Conservation (phyloP, 2,888 invertebrate species). For the Heliconius cydno region DNA sequence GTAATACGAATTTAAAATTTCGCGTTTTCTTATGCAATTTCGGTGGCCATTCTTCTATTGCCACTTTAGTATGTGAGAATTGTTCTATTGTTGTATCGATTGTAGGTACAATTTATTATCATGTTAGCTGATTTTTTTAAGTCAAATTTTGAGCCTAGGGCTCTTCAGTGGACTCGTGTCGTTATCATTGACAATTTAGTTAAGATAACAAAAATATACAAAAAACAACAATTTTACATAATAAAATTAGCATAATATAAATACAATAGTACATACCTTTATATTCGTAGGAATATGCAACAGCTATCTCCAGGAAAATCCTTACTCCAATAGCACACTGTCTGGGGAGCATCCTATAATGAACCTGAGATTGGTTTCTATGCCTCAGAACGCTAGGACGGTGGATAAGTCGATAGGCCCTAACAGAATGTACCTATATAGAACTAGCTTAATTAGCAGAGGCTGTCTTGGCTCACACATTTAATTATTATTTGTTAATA, state of each 20-base stretch:
- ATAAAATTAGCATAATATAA: not conserved
- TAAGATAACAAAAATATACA: too few relatives aligned
- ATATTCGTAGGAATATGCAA: not conserved
- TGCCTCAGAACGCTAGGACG: constrained; percentile 30
- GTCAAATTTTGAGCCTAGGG: too few relatives aligned
- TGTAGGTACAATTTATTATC: not conserved
- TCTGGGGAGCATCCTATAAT: constrained; percentile 31
- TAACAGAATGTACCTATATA: constrained; percentile 8
- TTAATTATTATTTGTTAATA: too few relatives aligned
- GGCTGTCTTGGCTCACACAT: too few relatives aligned
- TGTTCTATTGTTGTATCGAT: not conserved
- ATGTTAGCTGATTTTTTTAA: not conserved
- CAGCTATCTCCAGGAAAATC: constrained; percentile 20
- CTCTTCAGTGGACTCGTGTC: too few relatives aligned
- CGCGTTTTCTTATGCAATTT: not conserved
- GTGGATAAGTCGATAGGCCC: constrained; percentile 8
- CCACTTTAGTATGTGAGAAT: not conserved
- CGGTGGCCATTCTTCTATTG: not conserved
- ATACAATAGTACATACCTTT: not conserved
- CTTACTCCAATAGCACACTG: not conserved
- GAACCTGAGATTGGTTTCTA: constrained; percentile 40
- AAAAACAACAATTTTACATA: not conserved
- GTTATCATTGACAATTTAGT: too few relatives aligned
- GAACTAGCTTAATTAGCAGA: too few relatives aligned
- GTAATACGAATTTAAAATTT: constrained; percentile 17